These are phyloP conservation scores for Hedya salicella DNA, from an alignment of 2,888 invertebrate genomes.

Conservation along the genomic window DNA sequence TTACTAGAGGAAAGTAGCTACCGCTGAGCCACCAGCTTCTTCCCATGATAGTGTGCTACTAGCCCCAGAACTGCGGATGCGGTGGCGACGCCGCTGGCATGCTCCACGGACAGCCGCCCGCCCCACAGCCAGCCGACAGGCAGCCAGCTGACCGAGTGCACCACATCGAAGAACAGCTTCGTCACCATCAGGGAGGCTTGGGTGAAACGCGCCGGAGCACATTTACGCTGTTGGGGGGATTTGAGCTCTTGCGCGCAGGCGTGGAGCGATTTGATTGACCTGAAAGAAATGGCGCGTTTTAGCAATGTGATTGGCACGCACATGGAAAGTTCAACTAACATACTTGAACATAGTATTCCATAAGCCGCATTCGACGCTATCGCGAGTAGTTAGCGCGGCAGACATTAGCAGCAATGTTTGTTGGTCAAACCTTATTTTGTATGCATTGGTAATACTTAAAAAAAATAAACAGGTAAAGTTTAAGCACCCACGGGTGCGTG, in stretches of 20 bases:
- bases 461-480: no score
- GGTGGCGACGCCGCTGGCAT: constrained; percentile 65
- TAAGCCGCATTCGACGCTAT: no score
- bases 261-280: constrained; percentile 71
- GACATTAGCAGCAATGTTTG: no score
- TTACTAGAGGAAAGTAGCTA: background rate
- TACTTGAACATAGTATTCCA: no score
- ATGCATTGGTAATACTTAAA: no score
- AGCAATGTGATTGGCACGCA: no score
- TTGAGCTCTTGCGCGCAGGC: constrained; percentile 57
- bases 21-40: constrained; percentile 55
- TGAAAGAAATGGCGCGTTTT: constrained; percentile 46
- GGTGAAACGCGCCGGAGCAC: constrained; percentile 68
- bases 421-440: no score
- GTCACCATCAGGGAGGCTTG: constrained; percentile 69
- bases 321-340: no score
- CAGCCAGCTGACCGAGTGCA: constrained; percentile 92
- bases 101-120: constrained; percentile 80
- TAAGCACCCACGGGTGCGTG: no score
- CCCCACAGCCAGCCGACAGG: constrained; percentile 93
- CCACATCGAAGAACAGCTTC: constrained; percentile 86
- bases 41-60: constrained; percentile 70
- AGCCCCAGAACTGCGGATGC: constrained; percentile 66
- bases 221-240: constrained; percentile 60
- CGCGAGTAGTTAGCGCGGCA: no score